Percentiles rank a stretch among this genome's conserved stretches.
These are phyloP conservation scores for Alaudala cheleensis DNA, from an alignment of 2,113 vertebrate genomes.

Conservation along the genomic window DNA sequence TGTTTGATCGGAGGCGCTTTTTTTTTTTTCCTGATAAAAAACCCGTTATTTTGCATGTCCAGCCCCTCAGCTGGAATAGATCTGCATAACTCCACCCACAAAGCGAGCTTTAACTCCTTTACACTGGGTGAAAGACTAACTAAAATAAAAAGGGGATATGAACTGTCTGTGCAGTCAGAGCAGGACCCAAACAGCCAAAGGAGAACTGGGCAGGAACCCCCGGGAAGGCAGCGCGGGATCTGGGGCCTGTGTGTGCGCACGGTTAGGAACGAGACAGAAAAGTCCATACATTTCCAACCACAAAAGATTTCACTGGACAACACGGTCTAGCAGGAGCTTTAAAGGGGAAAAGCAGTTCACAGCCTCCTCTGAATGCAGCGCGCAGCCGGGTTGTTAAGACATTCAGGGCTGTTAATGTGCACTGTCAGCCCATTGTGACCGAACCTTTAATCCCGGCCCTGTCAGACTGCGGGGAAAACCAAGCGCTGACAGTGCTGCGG, in stretches of 20 bases:
- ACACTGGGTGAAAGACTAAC: background rate
- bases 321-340: slow-evolving; percentile 59
- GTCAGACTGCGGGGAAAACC: slow-evolving; percentile 61
- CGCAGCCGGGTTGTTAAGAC: slow-evolving; percentile 69
- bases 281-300: slow-evolving; percentile 34
- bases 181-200: background rate
- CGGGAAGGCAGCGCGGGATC: background rate
- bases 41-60: background rate
- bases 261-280: slow-evolving; percentile 18
- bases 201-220: background rate
- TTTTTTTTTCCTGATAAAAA: background rate
- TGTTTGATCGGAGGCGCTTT: background rate
- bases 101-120: background rate
- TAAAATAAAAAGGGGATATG: background rate
- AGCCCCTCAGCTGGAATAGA: background rate
- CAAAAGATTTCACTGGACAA: slow-evolving; percentile 55
- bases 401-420: slow-evolving; percentile 68
- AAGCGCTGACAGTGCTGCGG: slow-evolving; percentile 30
- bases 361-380: slow-evolving; percentile 67
- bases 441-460: slow-evolving; percentile 57
- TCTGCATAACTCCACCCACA: rapidly evolving
- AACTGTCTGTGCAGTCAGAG: background rate
- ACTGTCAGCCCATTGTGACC: slow-evolving; percentile 64
- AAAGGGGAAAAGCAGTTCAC: slow-evolving; percentile 68
- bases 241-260: background rate